Evolutionary conservation across 2,888 invertebrate genomes (phyloP), one percentile per base, ranked within the genome.

Genomic region (Cephus spinipes): DNA sequence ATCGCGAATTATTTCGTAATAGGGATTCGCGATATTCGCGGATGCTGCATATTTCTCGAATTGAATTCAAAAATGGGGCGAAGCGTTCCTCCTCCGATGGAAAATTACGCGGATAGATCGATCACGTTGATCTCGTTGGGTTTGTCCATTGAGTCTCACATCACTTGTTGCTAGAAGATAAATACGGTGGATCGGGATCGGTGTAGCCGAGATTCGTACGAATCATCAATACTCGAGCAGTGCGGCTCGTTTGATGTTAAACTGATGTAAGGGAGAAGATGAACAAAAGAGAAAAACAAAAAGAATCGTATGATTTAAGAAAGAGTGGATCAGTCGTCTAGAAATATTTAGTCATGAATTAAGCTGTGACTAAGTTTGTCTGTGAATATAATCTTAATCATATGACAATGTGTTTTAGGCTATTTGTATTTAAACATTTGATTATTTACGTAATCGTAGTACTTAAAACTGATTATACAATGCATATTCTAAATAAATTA

Each of bases 401-500:
- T 81, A 81, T 73, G 69, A 40, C 68, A 73, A 81, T 84, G 86
- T 85, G 80, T 86, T 80, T 87, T 87, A 87, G 85, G 81, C 78
- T 87, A 86, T 84, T 85, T 83, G 79, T 83, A 86, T 87, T 83
- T 84, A 83, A 83, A 84, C 80, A 68, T 75, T 75, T 75, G 31
- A 75, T 75, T 75, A 75, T 75, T 75, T 75, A 68, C 75, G 75
- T 75, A 75, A 68, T 86, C 81, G 83, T 87, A 84, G 81, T 82
- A 86, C 80, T 86, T 85, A 83, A 77, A 85, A 86, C 79, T 81
- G 83, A 84, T 84, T 86, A 83, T 85, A 83, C 77, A 80, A 81
- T 83, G 83, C 73, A 79, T 87, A 84, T 84, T 81, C 79, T 79
- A 83, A 86, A 86, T 86, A 84, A 86, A 86, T 77, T 79, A 87